A percentile compares a stretch with the other conserved stretches of the same genome.
phyloP scores from a whole-genome alignment of 2,113 vertebrate species.

The Carassius carassius region DNA sequence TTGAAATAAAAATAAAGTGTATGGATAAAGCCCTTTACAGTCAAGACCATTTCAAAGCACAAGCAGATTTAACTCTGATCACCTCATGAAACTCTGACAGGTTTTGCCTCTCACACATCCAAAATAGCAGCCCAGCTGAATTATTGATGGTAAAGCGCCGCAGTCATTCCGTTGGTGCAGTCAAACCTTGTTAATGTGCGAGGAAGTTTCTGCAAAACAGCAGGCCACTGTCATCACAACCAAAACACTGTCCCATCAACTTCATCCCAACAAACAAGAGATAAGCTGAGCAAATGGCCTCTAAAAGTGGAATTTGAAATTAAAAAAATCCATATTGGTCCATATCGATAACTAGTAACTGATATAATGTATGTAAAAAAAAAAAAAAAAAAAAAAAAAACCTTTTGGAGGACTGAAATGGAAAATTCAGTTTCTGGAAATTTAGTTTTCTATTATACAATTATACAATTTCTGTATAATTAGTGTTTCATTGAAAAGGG shows the following conservation, averaged over 20 bases:
- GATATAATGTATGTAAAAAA: too few species aligned
- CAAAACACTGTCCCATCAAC: not conserved
- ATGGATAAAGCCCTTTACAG: not conserved
- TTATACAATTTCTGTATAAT: too few species aligned
- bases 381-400: too few species aligned
- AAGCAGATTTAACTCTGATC: not conserved
- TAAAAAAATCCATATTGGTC: too few species aligned
- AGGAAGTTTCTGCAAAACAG: slow-evolving; percentile 15
- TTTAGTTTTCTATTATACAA: too few species aligned
- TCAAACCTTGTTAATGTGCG: slow-evolving; percentile 13
- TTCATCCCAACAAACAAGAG: not conserved
- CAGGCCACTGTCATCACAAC: slow-evolving; percentile 20
- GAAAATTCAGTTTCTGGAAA: too few species aligned
- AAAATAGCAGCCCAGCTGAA: slow-evolving; percentile 39
- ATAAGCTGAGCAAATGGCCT: not conserved
- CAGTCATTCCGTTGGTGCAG: slow-evolving; percentile 23
- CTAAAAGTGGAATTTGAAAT: not conserved
- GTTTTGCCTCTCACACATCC: not conserved
- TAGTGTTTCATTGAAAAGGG: too few species aligned
- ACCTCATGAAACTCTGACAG: slow-evolving; percentile 3
- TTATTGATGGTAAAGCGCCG: slow-evolving; percentile 35
- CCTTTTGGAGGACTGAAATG: too few species aligned
- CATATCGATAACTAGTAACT: too few species aligned
- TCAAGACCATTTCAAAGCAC: not conserved
- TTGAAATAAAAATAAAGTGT: not conserved